A percentile compares a stretch with the other conserved stretches of the same genome.
Evolutionary conservation across 2,113 vertebrate genomes (phyloP).

Genomic region (Ctenomys sociabilis): DNA sequence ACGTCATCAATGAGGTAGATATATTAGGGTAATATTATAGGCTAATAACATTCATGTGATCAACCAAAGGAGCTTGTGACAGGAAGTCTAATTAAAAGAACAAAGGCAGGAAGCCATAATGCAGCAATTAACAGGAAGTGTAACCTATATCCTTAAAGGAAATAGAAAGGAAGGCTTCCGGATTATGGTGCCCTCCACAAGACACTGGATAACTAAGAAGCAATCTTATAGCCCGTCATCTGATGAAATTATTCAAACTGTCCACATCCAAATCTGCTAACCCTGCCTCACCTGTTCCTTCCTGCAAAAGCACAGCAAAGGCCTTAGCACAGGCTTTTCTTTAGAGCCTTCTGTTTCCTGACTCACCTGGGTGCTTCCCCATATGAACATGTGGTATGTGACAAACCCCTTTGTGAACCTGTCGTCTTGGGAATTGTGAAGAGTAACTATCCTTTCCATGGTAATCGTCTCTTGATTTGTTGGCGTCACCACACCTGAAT

Average conservation of each 20-base stretch:
- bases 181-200: too few relatives aligned
- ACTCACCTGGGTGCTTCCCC: neutral
- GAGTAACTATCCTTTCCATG: neutral
- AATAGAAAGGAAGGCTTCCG: too few relatives aligned
- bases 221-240: neutral
- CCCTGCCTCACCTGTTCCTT: neutral
- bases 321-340: neutral
- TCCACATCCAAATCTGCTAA: neutral
- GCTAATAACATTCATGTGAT: too few relatives aligned
- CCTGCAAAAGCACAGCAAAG: neutral
- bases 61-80: too few relatives aligned
- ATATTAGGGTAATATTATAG: too few relatives aligned
- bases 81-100: too few relatives aligned
- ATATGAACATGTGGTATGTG: neutral
- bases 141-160: too few relatives aligned
- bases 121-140: too few relatives aligned
- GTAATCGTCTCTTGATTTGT: neutral
- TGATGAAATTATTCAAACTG: neutral
- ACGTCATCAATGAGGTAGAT: too few relatives aligned
- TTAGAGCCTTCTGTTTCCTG: neutral
- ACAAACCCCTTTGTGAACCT: neutral
- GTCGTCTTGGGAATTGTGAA: neutral
- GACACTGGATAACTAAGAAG: neutral
- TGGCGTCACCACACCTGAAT: neutral
- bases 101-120: too few relatives aligned